These are phyloP conservation scores for Trichacis sp. DNA, from an alignment of 2,888 invertebrate genomes.

Conservation along the genomic window DNA sequence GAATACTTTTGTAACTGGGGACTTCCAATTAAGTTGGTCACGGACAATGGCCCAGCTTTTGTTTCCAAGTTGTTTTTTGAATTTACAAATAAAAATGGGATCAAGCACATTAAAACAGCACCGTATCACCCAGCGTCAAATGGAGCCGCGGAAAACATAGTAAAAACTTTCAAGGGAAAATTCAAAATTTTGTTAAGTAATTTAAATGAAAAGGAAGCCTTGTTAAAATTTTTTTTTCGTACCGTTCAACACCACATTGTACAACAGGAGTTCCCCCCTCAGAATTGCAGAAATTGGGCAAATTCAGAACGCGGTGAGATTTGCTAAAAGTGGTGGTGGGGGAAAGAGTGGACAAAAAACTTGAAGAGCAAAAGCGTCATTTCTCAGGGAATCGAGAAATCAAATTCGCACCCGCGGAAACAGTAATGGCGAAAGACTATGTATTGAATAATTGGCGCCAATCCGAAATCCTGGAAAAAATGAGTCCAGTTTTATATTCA, in stretches of 20 bases:
- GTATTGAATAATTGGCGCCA: slow-evolving; percentile 18
- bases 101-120: slow-evolving; percentile 14
- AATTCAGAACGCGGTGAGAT: slow-evolving; percentile 33
- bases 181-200: slow-evolving; percentile 27
- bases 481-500: slow-evolving; percentile 28
- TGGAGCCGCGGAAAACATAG: slow-evolving; percentile 37
- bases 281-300: slow-evolving; percentile 26
- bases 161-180: slow-evolving; percentile 37
- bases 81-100: slow-evolving; percentile 17
- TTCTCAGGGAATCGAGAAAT: slow-evolving; percentile 25
- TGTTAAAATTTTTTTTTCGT: slow-evolving; percentile 39
- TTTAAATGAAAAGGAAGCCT: slow-evolving; percentile 14
- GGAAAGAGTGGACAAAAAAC: slow-evolving; percentile 13
- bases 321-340: slow-evolving; percentile 15
- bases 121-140: slow-evolving; percentile 35
- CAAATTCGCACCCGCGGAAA: slow-evolving; percentile 11
- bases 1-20: slow-evolving; percentile 42
- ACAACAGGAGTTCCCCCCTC: slow-evolving; percentile 39
- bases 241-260: slow-evolving; percentile 37
- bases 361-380: slow-evolving; percentile 19
- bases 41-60: slow-evolving; percentile 44
- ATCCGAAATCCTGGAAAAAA: slow-evolving; percentile 17
- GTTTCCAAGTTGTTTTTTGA: slow-evolving; percentile 18
- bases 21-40: slow-evolving; percentile 32
- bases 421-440: slow-evolving; percentile 32